Percentiles rank a stretch among this genome's conserved stretches.
Evolutionary conservation across 1,140 invertebrate genomes (phyloP).

Genomic region (Onthophagus taurus): DNA sequence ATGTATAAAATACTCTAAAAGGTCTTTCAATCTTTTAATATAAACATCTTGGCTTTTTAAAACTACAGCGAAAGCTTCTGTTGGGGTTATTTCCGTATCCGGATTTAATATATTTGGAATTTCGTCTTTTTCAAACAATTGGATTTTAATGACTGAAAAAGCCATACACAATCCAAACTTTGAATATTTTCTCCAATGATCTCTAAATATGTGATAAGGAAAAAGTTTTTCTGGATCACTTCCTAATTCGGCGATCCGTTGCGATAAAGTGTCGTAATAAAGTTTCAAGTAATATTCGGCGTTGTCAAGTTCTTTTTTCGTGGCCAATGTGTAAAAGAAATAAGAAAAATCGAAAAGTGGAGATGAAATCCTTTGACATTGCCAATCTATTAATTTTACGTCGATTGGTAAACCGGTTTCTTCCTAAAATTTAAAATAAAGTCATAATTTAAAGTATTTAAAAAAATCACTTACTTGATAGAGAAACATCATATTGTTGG

Average conservation of each 20-base stretch:
- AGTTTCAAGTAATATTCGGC: slow-evolving; percentile 40
- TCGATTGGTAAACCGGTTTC: slow-evolving; percentile 28
- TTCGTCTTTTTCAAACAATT: slow-evolving; percentile 13
- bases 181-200: slow-evolving; percentile 33
- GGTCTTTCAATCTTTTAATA: neutral
- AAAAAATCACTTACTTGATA: slow-evolving; percentile 11
- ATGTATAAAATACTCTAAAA: slow-evolving; percentile 3
- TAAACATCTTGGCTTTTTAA: neutral
- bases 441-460: no score
- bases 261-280: slow-evolving; percentile 42
- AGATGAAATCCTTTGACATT: slow-evolving; percentile 43
- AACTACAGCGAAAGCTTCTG: neutral
- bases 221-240: slow-evolving; percentile 38
- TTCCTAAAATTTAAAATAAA: slow-evolving; percentile 1
- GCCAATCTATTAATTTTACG: slow-evolving; percentile 43
- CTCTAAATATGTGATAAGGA: slow-evolving; percentile 37
- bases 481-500: slow-evolving; percentile 7
- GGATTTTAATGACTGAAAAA: slow-evolving; percentile 30
- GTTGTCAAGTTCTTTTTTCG: slow-evolving; percentile 39
- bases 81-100: neutral
- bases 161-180: slow-evolving; percentile 34
- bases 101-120: neutral
- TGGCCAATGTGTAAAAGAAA: slow-evolving; percentile 44
- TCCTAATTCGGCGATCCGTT: slow-evolving; percentile 27
- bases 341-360: slow-evolving; percentile 47